Evolutionary conservation across 2,797 vertebrate genomes (phyloP).

Genomic region (Sternarchorhynchus goeldii): DNA sequence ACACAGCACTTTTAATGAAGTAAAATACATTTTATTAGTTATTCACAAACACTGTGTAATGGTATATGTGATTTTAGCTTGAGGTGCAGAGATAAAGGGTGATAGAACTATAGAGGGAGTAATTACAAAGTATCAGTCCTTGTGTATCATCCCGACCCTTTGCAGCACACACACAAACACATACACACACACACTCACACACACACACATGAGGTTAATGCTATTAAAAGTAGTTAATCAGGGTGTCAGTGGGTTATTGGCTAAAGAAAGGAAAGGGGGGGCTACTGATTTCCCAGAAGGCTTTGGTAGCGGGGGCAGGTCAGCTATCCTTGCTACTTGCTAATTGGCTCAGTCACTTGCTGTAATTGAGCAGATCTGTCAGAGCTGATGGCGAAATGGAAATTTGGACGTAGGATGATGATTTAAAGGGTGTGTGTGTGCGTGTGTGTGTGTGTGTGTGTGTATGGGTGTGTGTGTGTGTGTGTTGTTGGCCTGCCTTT

Average conservation of each 20-base stretch:
- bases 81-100: too few relatives aligned
- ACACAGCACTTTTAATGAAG: too few relatives aligned
- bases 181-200: not conserved
- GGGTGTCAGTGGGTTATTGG: not conserved
- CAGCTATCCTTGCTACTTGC: slow-evolving; percentile 59
- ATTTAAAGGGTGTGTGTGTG: too few relatives aligned
- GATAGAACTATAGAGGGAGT: too few relatives aligned
- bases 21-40: slow-evolving; percentile 1
- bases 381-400: slow-evolving; percentile 29
- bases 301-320: slow-evolving; percentile 61
- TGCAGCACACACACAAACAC: slow-evolving; percentile 28
- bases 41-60: too few relatives aligned
- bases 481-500: too few relatives aligned
- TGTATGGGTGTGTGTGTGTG: slow-evolving; percentile 16
- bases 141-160: too few relatives aligned
- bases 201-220: too few relatives aligned
- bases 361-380: slow-evolving; percentile 71
- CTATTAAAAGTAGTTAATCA: slow-evolving; percentile 22
- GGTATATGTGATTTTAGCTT: too few relatives aligned
- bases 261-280: slow-evolving; percentile 33
- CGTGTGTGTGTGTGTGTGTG: slow-evolving; percentile 6
- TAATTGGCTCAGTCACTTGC: slow-evolving; percentile 72
- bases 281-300: slow-evolving; percentile 63
- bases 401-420: too few relatives aligned
- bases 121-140: too few relatives aligned